Conservation (phyloP, 2,888 invertebrate species). For the Leptopilina myrica region DNA sequence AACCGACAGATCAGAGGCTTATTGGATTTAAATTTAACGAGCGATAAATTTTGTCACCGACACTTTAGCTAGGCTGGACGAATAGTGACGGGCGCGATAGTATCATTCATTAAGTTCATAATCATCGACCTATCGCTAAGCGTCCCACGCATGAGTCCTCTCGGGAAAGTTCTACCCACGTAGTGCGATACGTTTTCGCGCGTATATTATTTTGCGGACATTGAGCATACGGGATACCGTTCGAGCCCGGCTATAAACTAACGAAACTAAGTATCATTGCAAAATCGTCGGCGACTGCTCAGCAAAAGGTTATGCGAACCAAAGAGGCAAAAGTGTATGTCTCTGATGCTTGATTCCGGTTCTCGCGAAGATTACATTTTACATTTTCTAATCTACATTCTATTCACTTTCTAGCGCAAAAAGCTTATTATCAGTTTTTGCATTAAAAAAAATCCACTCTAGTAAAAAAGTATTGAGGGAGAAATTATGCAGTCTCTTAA, state of each 20-base stretch:
- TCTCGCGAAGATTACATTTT: conserved; percentile 29
- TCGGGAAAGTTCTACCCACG: conserved; percentile 57
- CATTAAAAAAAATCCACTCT: background rate
- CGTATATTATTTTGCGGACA: conserved; percentile 60
- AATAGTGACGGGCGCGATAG: conserved; percentile 44
- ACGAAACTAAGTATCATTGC: conserved; percentile 63
- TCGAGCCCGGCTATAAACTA: conserved; percentile 59
- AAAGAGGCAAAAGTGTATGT: conserved; percentile 22
- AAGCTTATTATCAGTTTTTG: background rate
- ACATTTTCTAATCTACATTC: conserved; percentile 28
- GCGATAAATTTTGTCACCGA: conserved; percentile 40
- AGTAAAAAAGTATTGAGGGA: background rate
- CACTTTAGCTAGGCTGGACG: conserved; percentile 27
- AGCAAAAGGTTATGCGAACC: conserved; percentile 53
- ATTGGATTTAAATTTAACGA: conserved; percentile 37
- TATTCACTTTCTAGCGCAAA: conserved; percentile 6
- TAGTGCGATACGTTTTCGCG: conserved; percentile 59
- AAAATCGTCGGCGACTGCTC: conserved; percentile 52
- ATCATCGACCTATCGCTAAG: conserved; percentile 59
- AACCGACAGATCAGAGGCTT: conserved; percentile 25
- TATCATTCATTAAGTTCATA: conserved; percentile 61
- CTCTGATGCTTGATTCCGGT: conserved; percentile 40
- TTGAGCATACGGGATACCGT: conserved; percentile 43
- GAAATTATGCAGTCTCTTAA: too few species aligned
- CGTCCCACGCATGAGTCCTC: conserved; percentile 62